phyloP scores from a whole-genome alignment of 2,113 vertebrate species.

The Labrus mixtus region DNA sequence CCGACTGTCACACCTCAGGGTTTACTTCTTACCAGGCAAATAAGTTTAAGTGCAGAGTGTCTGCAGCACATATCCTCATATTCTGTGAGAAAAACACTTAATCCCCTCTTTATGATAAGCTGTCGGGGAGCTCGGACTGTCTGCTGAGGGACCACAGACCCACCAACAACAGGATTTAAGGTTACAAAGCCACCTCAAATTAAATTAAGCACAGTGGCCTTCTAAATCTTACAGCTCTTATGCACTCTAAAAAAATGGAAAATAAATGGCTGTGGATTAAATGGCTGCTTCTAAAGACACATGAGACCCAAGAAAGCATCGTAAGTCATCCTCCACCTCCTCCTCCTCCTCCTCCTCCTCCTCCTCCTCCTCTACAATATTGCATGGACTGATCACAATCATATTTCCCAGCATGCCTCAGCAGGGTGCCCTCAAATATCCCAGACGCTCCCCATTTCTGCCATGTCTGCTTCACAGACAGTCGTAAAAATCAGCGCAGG shows the following conservation, averaged over 20 bases:
- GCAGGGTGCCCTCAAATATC: not conserved
- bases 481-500: constrained; percentile 41
- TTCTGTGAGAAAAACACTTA: constrained; percentile 66
- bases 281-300: constrained; percentile 28
- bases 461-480: constrained; percentile 44
- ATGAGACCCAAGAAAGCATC: constrained; percentile 32
- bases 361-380: no score
- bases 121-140: constrained; percentile 71
- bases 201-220: constrained; percentile 69
- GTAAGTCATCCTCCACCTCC: constrained; percentile 44
- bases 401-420: no score
- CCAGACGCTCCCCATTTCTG: constrained; percentile 23
- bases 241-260: constrained; percentile 38
- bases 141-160: constrained; percentile 62
- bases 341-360: not conserved
- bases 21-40: constrained; percentile 67
- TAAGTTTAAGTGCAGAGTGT: constrained; percentile 74
- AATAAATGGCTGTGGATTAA: constrained; percentile 45
- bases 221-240: constrained; percentile 54
- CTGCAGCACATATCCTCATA: constrained; percentile 68
- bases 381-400: no score
- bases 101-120: constrained; percentile 81
- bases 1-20: constrained; percentile 62
- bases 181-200: constrained; percentile 73
- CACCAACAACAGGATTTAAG: constrained; percentile 64